Conservation (phyloP, 2,113 vertebrate genomes). For the Dolichotis patagonum region DNA sequence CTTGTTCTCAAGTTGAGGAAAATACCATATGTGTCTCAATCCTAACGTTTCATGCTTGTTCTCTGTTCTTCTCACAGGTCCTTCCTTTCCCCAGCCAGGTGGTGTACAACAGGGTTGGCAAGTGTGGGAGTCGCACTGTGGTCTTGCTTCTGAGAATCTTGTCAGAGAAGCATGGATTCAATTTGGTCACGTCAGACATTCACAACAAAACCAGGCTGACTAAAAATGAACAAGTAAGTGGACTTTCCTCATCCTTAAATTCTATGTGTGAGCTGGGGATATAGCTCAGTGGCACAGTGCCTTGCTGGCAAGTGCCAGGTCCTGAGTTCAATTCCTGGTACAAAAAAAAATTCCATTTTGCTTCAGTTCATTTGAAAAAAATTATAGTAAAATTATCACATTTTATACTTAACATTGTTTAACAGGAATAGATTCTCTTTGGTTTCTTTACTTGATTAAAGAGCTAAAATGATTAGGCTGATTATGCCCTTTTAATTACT, state of each 20-base stretch:
- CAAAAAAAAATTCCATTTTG: neutral
- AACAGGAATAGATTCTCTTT: neutral
- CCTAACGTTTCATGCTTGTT: neutral
- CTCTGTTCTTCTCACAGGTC: constrained; percentile 85
- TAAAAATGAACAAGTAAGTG: constrained; percentile 95
- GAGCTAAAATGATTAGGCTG: neutral
- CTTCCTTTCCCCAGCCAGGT: constrained; percentile 98
- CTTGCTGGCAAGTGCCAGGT: no score
- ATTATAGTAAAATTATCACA: neutral
- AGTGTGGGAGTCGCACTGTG: constrained; percentile 98
- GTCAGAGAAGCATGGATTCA: constrained; percentile 96
- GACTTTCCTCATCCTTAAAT: neutral
- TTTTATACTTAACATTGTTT: neutral
- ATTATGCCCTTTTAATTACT: neutral
- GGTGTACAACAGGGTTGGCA: constrained; percentile 99
- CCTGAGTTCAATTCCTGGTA: no score
- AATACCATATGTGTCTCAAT: rapidly evolving
- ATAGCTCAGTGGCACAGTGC: no score
- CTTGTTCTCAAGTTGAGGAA: neutral
- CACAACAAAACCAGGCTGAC: constrained; percentile 99
- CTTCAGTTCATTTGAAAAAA: neutral
- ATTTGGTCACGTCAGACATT: constrained; percentile 96
- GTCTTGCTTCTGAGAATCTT: constrained; percentile 96
- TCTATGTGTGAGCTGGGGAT: neutral
- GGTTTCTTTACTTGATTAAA: neutral